These are phyloP conservation scores for Malurus alboscapulatus DNA, from an alignment of 2,113 vertebrate genomes.

Conservation along the genomic window DNA sequence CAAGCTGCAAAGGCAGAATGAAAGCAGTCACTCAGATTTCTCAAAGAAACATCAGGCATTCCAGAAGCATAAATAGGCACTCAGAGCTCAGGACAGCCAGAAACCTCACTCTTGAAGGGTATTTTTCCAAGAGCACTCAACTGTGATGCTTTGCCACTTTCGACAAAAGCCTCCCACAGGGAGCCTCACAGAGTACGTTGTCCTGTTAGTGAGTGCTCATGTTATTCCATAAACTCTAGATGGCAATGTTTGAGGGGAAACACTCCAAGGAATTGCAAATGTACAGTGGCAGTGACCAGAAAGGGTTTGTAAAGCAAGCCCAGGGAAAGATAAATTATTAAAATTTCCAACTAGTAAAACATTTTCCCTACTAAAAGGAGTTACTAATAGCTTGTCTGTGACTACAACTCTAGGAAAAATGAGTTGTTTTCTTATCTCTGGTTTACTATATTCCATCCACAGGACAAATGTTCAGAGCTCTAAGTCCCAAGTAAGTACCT, in stretches of 20 bases:
- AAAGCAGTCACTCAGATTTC: neutral
- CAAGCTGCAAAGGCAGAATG: constrained; percentile 75
- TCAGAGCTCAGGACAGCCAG: neutral
- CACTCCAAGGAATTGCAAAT: neutral
- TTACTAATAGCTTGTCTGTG: neutral
- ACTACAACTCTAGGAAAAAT: neutral
- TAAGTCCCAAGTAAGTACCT: neutral
- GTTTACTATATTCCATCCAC: neutral
- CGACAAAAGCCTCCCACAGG: neutral
- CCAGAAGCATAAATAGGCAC: neutral
- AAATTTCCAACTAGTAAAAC: neutral
- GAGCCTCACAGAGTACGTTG: neutral
- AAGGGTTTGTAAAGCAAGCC: neutral
- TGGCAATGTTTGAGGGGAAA: constrained; percentile 19
- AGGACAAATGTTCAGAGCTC: neutral
- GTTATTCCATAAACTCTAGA: neutral
- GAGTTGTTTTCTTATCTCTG: neutral
- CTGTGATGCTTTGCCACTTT: neutral
- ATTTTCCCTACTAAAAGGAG: neutral
- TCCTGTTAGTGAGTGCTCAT: neutral
- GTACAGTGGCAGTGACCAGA: neutral
- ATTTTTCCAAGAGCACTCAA: neutral
- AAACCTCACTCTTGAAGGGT: neutral
- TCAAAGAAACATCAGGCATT: neutral
- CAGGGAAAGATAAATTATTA: neutral